Percentiles rank a stretch among this genome's conserved stretches.
Conservation (phyloP, 2,797 vertebrate genomes). For the Martes flavigula region DNA sequence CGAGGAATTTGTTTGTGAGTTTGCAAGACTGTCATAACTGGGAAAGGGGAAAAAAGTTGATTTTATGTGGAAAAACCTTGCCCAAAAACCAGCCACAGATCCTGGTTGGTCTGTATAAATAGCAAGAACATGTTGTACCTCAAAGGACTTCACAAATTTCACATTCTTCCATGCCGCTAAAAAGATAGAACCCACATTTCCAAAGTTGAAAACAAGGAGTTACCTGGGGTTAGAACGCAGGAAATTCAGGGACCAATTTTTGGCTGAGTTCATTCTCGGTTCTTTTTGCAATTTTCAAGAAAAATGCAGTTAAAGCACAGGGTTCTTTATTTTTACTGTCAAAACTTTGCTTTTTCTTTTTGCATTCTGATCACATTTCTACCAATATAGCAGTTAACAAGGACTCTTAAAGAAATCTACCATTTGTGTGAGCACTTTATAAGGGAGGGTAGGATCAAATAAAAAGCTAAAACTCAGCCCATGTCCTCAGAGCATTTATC, state of each 20-base stretch:
- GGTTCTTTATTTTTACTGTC: slow-evolving; percentile 34
- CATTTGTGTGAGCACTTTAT: background rate
- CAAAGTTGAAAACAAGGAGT: slow-evolving; percentile 56
- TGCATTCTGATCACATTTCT: slow-evolving; percentile 37
- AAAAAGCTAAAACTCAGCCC: slow-evolving; percentile 50
- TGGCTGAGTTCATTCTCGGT: background rate
- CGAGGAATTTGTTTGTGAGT: slow-evolving; percentile 69
- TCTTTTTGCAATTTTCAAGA: background rate
- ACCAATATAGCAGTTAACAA: background rate
- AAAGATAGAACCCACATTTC: slow-evolving; percentile 55
- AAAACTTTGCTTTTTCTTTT: slow-evolving; percentile 6
- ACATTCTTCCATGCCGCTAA: slow-evolving; percentile 56
- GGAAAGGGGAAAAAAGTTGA: background rate
- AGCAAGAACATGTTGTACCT: slow-evolving; percentile 65
- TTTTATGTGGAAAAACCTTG: slow-evolving; percentile 71
- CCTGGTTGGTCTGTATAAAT: slow-evolving; percentile 55
- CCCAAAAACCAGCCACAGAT: slow-evolving; percentile 32
- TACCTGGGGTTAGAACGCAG: slow-evolving; percentile 59
- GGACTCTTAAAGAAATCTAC: slow-evolving; percentile 25
- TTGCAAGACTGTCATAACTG: slow-evolving; percentile 55
- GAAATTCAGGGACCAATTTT: slow-evolving; percentile 27
- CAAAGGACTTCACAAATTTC: slow-evolving; percentile 63
- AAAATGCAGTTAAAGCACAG: background rate
- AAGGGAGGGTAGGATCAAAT: slow-evolving; percentile 51
- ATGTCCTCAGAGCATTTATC: slow-evolving; percentile 50